These are phyloP conservation scores for Seriola rivoliana DNA, from an alignment of 2,113 vertebrate species.

Conservation along the genomic window DNA sequence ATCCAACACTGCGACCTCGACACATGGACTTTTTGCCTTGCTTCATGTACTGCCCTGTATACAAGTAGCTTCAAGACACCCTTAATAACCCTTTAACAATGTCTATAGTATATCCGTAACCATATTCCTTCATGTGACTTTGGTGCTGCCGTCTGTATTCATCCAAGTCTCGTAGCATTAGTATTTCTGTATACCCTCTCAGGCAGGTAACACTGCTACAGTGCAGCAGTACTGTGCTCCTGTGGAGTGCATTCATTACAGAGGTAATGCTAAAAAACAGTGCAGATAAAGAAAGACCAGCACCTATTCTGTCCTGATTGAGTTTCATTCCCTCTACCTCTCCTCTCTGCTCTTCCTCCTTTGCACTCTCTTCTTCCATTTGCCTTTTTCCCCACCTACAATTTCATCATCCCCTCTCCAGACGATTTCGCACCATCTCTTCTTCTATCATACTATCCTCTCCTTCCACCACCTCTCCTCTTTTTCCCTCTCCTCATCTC, in stretches of 20 bases:
- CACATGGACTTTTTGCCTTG: neutral
- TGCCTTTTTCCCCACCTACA: constrained; percentile 32
- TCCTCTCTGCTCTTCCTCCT: constrained; percentile 28
- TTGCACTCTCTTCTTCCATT: constrained; percentile 39
- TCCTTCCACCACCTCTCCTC: constrained; percentile 25
- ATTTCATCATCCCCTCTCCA: constrained; percentile 46
- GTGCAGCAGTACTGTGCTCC: constrained; percentile 5
- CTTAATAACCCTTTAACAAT: neutral
- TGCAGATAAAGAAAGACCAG: constrained; percentile 35
- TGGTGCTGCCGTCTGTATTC: neutral
- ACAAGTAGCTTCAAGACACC: neutral
- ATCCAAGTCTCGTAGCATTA: neutral
- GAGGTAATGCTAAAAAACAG: constrained; percentile 39
- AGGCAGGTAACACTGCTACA: constrained; percentile 23
- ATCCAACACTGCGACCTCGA: no score
- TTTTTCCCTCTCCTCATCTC: constrained; percentile 40
- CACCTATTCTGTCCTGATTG: constrained; percentile 30
- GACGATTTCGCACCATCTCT: constrained; percentile 67
- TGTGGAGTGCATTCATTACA: constrained; percentile 54
- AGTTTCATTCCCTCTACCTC: constrained; percentile 47
- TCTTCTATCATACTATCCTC: constrained; percentile 46
- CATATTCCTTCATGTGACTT: neutral
- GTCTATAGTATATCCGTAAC: neutral
- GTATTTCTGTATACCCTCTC: constrained; percentile 4
- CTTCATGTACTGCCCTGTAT: neutral